Percentiles rank a stretch among this genome's conserved stretches.
Conservation (phyloP, 2,888 invertebrate species). For the Didymodactylos carnosus region DNA sequence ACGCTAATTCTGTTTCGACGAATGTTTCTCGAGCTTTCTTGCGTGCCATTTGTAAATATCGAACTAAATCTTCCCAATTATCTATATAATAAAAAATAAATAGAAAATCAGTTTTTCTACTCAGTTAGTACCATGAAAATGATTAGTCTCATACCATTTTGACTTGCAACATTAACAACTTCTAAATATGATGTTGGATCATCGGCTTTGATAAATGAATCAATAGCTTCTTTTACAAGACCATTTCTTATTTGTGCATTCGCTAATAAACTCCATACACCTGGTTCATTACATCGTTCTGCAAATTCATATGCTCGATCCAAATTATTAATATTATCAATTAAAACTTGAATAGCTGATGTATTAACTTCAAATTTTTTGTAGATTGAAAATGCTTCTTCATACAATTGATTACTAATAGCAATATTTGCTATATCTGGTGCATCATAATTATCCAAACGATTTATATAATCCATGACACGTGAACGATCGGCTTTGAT, state of each 20-base stretch:
- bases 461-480: slow-evolving; percentile 98
- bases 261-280: slow-evolving; percentile 91
- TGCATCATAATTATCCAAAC: slow-evolving; percentile 95
- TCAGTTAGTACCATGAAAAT: background rate
- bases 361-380: slow-evolving; percentile 99
- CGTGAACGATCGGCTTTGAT: slow-evolving; percentile 94
- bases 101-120: background rate
- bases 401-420: slow-evolving; percentile 84
- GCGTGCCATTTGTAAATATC: slow-evolving; percentile 85
- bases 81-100: background rate
- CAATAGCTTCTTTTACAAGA: slow-evolving; percentile 91
- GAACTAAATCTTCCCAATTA: slow-evolving; percentile 85
- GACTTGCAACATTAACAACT: slow-evolving; percentile 80
- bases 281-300: slow-evolving; percentile 93
- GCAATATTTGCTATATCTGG: slow-evolving; percentile 99
- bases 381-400: slow-evolving; percentile 98
- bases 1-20: slow-evolving; percentile 93
- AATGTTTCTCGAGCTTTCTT: slow-evolving; percentile 96
- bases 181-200: slow-evolving; percentile 95
- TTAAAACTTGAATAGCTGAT: slow-evolving; percentile 88
- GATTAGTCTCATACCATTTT: too few relatives aligned
- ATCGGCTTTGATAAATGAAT: slow-evolving; percentile 96
- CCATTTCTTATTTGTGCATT: slow-evolving; percentile 83
- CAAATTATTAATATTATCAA: slow-evolving; percentile 86
- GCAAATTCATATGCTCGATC: slow-evolving; percentile 98